These are phyloP conservation scores for Hormaphis cornu DNA, from an alignment of 1,140 invertebrate genomes.

Conservation along the genomic window DNA sequence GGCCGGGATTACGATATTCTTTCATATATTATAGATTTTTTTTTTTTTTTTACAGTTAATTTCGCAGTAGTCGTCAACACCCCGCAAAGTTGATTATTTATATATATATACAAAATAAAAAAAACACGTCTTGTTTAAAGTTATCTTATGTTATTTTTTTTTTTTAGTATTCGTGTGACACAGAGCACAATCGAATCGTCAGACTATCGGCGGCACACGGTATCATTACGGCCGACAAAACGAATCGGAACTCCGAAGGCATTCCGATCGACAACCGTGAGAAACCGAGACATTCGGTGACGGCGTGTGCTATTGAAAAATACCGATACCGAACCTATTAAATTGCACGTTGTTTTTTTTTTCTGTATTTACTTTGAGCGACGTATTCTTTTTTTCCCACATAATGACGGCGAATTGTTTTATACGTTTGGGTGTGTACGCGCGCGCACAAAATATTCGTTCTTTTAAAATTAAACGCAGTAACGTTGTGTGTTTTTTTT, in stretches of 20 bases:
- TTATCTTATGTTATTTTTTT: background rate
- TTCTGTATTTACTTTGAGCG: background rate
- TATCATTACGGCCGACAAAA: constrained; percentile 17
- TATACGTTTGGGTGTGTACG: too few relatives aligned
- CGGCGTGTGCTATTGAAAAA: constrained; percentile 29
- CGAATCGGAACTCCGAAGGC: background rate
- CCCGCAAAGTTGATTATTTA: too few relatives aligned
- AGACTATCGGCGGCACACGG: background rate
- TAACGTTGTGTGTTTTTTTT: too few relatives aligned
- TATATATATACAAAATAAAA: too few relatives aligned
- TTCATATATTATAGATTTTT: background rate
- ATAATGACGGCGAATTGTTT: background rate
- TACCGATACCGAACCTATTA: constrained; percentile 11
- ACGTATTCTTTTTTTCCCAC: background rate
- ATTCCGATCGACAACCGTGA: constrained; percentile 28
- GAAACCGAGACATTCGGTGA: constrained; percentile 15
- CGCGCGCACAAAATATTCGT: too few relatives aligned
- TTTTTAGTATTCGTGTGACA: background rate
- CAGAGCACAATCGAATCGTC: background rate
- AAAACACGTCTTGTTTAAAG: background rate
- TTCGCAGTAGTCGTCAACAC: too few relatives aligned
- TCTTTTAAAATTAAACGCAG: too few relatives aligned
- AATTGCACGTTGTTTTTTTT: background rate
- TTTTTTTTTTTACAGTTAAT: background rate
- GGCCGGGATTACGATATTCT: background rate